A percentile compares a stretch with the other conserved stretches of the same genome.
phyloP scores from a whole-genome alignment of 2,113 vertebrate species.

The Erythrocebus patas region DNA sequence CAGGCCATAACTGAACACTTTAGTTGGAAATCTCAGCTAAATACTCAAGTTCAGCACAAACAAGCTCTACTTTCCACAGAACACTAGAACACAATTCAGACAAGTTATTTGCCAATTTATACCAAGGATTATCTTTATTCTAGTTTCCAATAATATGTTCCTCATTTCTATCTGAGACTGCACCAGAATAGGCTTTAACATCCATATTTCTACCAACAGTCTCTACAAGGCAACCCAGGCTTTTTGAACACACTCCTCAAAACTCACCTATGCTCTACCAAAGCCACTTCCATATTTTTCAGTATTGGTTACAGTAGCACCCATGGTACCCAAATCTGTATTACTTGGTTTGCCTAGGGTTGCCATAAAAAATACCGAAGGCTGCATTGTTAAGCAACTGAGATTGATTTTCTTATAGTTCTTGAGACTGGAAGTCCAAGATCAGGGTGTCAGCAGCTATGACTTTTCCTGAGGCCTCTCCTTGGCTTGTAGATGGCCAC shows the following conservation, averaged over 20 bases:
- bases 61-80: not conserved
- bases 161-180: not conserved
- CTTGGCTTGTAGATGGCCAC: not conserved
- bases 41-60: not conserved
- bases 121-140: not conserved
- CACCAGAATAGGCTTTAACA: not conserved
- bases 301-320: not conserved
- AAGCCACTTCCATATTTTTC: not conserved
- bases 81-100: not conserved
- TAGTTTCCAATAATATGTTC: not conserved
- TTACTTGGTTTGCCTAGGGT: fast-evolving
- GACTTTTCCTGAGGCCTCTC: not conserved
- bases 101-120: not conserved
- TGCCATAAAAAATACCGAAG: not conserved
- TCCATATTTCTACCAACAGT: not conserved
- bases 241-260: not conserved
- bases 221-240: not conserved
- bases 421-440: not conserved
- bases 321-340: not conserved
- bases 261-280: not conserved
- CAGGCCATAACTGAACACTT: not conserved
- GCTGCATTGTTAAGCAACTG: not conserved
- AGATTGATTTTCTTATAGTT: not conserved
- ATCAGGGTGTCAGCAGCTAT: not conserved
- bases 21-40: not conserved